Evolutionary conservation across 37 sponge, comb jelly and placozoan species (phyloP).

Genomic region (Beroe forskalii): DNA sequence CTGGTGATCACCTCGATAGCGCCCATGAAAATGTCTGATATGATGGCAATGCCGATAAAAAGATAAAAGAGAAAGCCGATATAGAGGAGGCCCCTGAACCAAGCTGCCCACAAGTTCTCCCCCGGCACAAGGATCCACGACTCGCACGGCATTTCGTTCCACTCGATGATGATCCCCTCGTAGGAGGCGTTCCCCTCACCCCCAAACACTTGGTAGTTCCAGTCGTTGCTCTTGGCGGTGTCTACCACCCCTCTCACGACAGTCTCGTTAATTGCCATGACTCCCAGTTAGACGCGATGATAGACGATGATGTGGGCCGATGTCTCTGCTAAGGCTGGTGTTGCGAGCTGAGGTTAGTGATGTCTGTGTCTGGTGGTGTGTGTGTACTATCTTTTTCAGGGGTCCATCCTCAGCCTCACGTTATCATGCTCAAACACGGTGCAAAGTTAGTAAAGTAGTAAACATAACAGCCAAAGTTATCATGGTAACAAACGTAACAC

Average conservation of each 20-base stretch:
- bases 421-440: too few relatives aligned
- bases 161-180: constrained; percentile 38
- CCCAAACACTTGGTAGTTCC: neutral
- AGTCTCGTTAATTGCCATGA: neutral
- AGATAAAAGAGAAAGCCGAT: constrained; percentile 67
- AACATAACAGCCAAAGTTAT: too few relatives aligned
- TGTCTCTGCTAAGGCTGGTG: too few relatives aligned
- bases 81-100: constrained; percentile 67
- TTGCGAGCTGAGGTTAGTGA: neutral
- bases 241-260: neutral
- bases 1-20: constrained; percentile 74
- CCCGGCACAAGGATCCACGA: constrained; percentile 66
- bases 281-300: neutral
- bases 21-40: constrained; percentile 75
- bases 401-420: neutral
- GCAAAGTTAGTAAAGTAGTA: too few relatives aligned
- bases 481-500: too few relatives aligned
- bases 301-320: too few relatives aligned
- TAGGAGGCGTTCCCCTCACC: neutral
- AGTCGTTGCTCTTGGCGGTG: neutral
- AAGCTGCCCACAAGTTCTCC: constrained; percentile 71
- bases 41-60: constrained; percentile 74
- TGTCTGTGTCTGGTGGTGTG: neutral
- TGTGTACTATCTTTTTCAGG: neutral
- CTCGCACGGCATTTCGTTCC: neutral